Conservation (phyloP, 2,888 invertebrate genomes). For the Scaptomyza polygonia region DNA sequence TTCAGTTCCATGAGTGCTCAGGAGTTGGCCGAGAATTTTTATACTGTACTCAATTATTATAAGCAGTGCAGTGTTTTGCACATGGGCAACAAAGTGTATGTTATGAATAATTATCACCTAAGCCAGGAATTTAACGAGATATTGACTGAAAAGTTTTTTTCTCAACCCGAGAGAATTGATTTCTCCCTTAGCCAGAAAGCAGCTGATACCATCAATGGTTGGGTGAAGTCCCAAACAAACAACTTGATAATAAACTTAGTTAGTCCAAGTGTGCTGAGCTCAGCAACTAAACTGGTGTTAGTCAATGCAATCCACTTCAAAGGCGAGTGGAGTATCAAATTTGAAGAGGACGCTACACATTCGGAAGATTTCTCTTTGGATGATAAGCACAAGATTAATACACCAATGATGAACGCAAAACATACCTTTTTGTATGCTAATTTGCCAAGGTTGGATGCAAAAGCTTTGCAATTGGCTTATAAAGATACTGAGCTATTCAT, state of each 20-base stretch:
- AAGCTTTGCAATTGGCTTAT: slow-evolving; percentile 88
- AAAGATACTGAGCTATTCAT: slow-evolving; percentile 88
- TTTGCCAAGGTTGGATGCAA: slow-evolving; percentile 64
- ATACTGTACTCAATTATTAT: slow-evolving; percentile 45
- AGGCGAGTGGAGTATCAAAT: slow-evolving; percentile 89
- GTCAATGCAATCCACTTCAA: slow-evolving; percentile 94
- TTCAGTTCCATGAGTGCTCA: slow-evolving; percentile 6
- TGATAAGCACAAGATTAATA: slow-evolving; percentile 81
- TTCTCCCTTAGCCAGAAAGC: slow-evolving; percentile 85
- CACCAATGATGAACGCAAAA: slow-evolving; percentile 89
- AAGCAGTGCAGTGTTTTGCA: slow-evolving; percentile 72
- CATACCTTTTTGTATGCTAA: slow-evolving; percentile 50
- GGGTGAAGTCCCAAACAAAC: slow-evolving; percentile 92
- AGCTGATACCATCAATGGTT: slow-evolving; percentile 88
- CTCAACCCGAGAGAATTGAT: slow-evolving; percentile 87
- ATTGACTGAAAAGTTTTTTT: slow-evolving; percentile 87
- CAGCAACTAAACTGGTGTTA: slow-evolving; percentile 88
- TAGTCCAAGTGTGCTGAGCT: slow-evolving; percentile 85
- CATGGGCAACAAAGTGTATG: slow-evolving; percentile 90
- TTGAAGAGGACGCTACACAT: slow-evolving; percentile 86
- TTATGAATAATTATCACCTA: slow-evolving; percentile 86
- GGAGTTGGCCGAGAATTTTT: slow-evolving; percentile 38
- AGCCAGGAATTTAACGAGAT: slow-evolving; percentile 85
- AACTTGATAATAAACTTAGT: slow-evolving; percentile 91
- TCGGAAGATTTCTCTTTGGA: slow-evolving; percentile 88